Base-by-base conservation (phyloP, 2,888 invertebrate species). In the Oscheius onirici region DNA sequence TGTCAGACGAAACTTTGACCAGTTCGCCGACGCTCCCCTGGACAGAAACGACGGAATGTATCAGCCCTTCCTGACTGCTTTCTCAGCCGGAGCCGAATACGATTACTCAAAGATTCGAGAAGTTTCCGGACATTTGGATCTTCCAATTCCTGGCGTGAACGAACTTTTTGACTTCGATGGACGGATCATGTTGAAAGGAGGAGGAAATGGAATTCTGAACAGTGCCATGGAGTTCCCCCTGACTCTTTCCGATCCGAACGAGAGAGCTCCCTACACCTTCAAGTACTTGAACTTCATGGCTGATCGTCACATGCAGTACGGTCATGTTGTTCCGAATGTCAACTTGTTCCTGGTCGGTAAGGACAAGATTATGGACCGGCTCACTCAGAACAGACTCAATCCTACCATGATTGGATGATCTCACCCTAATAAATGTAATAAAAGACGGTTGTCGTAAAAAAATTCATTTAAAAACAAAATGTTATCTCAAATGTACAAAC, bases 281-380 rank as follows among this genome's bases (percentile, higher is more conserved):
- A 83, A 82, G 61, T 84, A 84, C 60, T 76, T 84, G 63, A 84
- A 84, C 74, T 84, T 77, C 75, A 84, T 83, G 83, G 83, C 83
- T 46, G 83, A 84, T 79, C 74, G 81, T 58, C 80, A 80, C 67
- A 80, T 80, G 80, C 80, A 80, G 63, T 83, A 82, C 40, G 80
- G 80, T 22, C 82, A 82, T 41, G 81, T 81, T 15, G 78, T 82
- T 1, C 83, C 84, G 6, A 83, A 82, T 66, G 81, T 81, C 69
- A 83, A 83, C 57, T 58, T 83, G 54, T 83, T 82, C 65, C 71
- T 81, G 13, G 74, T 83, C 11, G 76, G 75, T 26, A 82, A 81
- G 43, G 80, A 83, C 67, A 83, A 83, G 74, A 82, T 83, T 28
- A 80, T 83, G 79, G 77, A 80, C 26, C 63, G 83, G 51, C 72